phyloP scores from a whole-genome alignment of 1,140 invertebrate genomes.

The Drosophila erecta region DNA sequence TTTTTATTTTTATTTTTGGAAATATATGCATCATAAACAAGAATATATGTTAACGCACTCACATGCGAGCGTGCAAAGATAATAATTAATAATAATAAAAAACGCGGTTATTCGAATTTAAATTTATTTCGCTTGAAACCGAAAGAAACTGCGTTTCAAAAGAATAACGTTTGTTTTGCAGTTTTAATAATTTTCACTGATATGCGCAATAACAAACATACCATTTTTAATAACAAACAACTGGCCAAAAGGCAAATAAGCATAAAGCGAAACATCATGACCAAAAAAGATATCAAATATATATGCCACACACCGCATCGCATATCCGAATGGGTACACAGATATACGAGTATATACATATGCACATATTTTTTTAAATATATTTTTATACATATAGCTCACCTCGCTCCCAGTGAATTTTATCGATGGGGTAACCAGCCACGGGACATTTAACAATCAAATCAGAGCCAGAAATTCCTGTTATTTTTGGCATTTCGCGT shows the following conservation, averaged over 20 bases:
- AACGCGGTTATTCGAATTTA: conserved; percentile 11
- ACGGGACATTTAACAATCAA: conserved; percentile 96
- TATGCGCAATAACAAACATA: conserved; percentile 71
- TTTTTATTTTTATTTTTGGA: conserved; percentile 34
- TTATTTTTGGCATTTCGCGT: conserved; percentile 95
- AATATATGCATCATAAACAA: conserved; percentile 27
- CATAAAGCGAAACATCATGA: conserved; percentile 31
- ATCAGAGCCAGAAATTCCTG: conserved; percentile 93
- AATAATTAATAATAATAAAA: conserved; percentile 29
- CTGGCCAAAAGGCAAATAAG: conserved; percentile 66
- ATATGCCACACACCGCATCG: conserved; percentile 11
- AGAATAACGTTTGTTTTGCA: conserved; percentile 45
- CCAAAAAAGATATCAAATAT: conserved; percentile 30
- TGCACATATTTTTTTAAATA: neutral
- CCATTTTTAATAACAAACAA: conserved; percentile 76
- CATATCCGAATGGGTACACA: conserved; percentile 11
- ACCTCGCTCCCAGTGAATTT: conserved; percentile 96
- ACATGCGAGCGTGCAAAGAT: conserved; percentile 27
- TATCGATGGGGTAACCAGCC: conserved; percentile 95
- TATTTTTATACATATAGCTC: conserved; percentile 54
- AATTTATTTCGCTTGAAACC: conserved; percentile 46
- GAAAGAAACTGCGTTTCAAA: conserved; percentile 24
- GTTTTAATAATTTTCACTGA: conserved; percentile 76
- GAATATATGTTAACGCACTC: conserved; percentile 23
- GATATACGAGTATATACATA: conserved; percentile 4